Percentiles rank a stretch among this genome's conserved stretches.
Conservation (phyloP, 2,888 invertebrate genomes). For the Aquatica leii region DNA sequence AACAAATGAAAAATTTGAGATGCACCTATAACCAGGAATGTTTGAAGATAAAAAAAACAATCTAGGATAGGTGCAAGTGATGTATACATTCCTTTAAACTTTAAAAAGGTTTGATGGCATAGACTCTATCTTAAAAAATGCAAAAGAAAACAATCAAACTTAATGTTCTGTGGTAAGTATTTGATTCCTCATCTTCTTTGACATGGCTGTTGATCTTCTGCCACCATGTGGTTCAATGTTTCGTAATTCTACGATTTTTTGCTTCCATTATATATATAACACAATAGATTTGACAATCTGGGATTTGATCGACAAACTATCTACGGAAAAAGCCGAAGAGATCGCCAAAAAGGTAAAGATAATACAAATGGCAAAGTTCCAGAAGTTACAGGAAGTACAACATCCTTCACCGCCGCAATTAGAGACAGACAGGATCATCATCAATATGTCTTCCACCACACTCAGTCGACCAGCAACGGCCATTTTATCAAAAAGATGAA, state of each 20-base stretch:
- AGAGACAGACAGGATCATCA: too few species aligned
- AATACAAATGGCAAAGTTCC: too few species aligned
- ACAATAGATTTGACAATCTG: too few species aligned
- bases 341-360: too few species aligned
- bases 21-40: constrained; percentile 13
- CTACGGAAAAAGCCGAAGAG: too few species aligned
- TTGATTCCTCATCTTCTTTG: background rate
- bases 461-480: too few species aligned
- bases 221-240: background rate
- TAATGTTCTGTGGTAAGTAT: background rate
- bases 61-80: constrained; percentile 3
- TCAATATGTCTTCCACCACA: too few species aligned
- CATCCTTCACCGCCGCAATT: too few species aligned
- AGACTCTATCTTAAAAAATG: constrained; percentile 12
- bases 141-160: constrained; percentile 11
- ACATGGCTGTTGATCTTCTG: background rate
- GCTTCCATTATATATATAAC: too few species aligned
- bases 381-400: too few species aligned
- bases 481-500: too few species aligned
- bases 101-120: constrained; percentile 5
- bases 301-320: too few species aligned
- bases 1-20: constrained; percentile 12
- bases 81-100: constrained; percentile 5
- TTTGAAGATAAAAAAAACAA: constrained; percentile 12
- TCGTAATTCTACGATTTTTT: background rate